Evolutionary conservation across 2,888 invertebrate species (phyloP), one percentile per base, ranked within the genome.

Genomic region (Psylliodes chrysocephalus): DNA sequence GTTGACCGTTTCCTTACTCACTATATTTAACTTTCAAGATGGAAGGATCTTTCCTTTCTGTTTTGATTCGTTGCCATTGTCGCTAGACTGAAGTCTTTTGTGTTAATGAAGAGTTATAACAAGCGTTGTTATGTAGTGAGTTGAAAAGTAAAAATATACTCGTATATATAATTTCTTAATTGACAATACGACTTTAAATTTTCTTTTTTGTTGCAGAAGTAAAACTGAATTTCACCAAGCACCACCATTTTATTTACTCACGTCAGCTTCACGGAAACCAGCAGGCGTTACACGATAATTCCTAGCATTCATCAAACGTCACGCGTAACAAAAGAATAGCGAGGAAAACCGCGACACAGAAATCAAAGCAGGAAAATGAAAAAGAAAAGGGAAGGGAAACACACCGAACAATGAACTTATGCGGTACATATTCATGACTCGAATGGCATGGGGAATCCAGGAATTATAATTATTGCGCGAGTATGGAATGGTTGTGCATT

Each of bases 391-490:
- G 49, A 6, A 22, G 6, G 22, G 62, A 49, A 62, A 62, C 55
- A 62, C 55, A 62, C 62, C 51, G 33, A 64, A 60, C 60, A 60
- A 64, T 63, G 59, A 59, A 47, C 51, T 15, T 49, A 28, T 19
- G 25, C 40, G 59, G 60, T 65, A 65, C 56, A 61, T 65, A 61
- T 65, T 65, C 64, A n/a, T 22, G 22, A 22, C 22, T 22, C 22
- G 22, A 2, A 22, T 22, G 22, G 3, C 22, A 22, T 22, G 22
- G 22, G 6, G 6, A 22, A 4, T 22, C 22, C 6, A 2, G 6
- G 6, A 2, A 22, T 22, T 22, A 22, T 22, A 22, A 22, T 22
- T 6, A 22, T n/a, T n/a, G n/a, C n/a, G n/a, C n/a, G n/a, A n/a
- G n/a, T n/a, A n/a, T n/a, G n/a, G n/a, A n/a, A n/a, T n/a, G n/a